Percentiles rank a stretch among this genome's conserved stretches.
Evolutionary conservation across 2,888 invertebrate genomes (phyloP).

Genomic region (Pristionchus entomophagus): DNA sequence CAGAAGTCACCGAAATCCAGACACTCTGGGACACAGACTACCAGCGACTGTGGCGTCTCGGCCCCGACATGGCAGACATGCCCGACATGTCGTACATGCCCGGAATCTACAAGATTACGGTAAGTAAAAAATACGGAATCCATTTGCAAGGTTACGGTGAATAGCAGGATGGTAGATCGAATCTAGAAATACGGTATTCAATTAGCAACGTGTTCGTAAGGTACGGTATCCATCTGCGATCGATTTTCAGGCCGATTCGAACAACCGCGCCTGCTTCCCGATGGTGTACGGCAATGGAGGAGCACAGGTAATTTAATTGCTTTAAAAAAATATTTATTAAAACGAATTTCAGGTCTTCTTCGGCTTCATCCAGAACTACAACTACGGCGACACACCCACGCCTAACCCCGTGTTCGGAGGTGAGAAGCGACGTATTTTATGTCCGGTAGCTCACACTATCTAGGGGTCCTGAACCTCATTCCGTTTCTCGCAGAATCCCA

Average conservation of each 20-base stretch:
- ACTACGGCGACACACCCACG: constrained; percentile 33
- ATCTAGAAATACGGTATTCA: too few species aligned
- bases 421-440: neutral
- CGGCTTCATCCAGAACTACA: constrained; percentile 29
- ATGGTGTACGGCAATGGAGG: constrained; percentile 9
- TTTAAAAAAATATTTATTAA: too few species aligned
- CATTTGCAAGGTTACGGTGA: too few species aligned
- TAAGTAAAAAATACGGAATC: neutral
- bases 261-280: constrained; percentile 7
- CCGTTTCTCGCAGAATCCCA: too few species aligned
- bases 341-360: neutral
- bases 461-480: too few species aligned
- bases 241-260: neutral
- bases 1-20: neutral
- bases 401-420: constrained; percentile 28
- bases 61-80: too few species aligned
- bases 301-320: neutral
- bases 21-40: neutral
- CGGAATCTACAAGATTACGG: constrained; percentile 28
- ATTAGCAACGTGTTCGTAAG: too few species aligned
- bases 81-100: neutral
- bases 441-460: too few species aligned
- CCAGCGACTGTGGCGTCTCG: neutral
- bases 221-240: too few species aligned
- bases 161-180: too few species aligned